Evolutionary conservation across 2,888 invertebrate genomes (phyloP), one percentile per base, ranked within the genome.

Genomic region (Eristalis intricaria): DNA sequence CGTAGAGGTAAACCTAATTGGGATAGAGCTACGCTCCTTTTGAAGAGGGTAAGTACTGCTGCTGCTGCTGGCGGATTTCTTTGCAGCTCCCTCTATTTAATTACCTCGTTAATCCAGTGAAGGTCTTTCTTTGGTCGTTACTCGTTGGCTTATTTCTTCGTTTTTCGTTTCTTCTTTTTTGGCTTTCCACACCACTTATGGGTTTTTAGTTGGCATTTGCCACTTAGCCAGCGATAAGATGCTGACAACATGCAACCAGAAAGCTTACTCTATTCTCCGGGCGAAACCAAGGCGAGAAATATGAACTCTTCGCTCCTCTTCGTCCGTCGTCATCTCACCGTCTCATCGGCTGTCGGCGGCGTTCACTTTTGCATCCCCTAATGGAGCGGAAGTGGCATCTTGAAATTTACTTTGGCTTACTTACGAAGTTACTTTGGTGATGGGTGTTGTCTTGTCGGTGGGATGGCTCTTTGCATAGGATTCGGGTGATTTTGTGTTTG

Each of bases 1-100:
- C 84, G 84, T 76, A 87, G 76, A 87, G 75, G 71, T 60, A 56
- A 76, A 69, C 58, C 79, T 84, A 76, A 80, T 87, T 87, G 87
- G 87, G 69, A 84, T 87, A 87, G 75, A 73, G 73, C 23, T 60
- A 65, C 26, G 71, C 43, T 66, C 61, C 73, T 69, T 32, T 40
- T 65, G 61, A 79, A 70, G 29, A 38, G 60, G 75, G 87, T 87
- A 87, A 80, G 87, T 87, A 85, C 38, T 40, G n/a, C 69, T 64
- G 69, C 38, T 40, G n/a, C 69, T 64, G 69, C 19, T 60, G 69
- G 19, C 50, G 50, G 1, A 38, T 50, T 35, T 61, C 40, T 43
- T n/a, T 61, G 40, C 50, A 66, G 40, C 32, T 32, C 22, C 22
- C 26, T 26, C 26, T 26, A 50, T 76, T 71, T 81, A 69, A 81